These are phyloP conservation scores for Anastrepha ludens DNA, from an alignment of 1,140 invertebrate species.

Conservation along the genomic window DNA sequence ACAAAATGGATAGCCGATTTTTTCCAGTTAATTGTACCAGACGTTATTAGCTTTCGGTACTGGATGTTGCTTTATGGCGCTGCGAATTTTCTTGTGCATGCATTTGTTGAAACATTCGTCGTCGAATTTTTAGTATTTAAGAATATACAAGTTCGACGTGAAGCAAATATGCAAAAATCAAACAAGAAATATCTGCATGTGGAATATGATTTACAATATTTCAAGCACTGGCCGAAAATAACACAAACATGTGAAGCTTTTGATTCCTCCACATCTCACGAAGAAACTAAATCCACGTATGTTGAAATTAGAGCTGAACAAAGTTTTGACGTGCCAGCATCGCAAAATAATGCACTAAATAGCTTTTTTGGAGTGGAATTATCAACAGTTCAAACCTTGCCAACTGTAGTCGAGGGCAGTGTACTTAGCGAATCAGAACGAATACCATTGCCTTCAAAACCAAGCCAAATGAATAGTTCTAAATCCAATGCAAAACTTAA, in stretches of 20 bases:
- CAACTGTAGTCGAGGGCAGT: neutral
- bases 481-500: neutral
- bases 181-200: conserved; percentile 79
- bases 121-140: conserved; percentile 78
- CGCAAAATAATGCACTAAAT: conserved; percentile 70
- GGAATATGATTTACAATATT: conserved; percentile 77
- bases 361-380: conserved; percentile 68
- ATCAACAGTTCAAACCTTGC: conserved; percentile 29
- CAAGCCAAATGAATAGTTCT: neutral
- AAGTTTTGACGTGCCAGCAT: conserved; percentile 69
- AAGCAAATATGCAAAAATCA: conserved; percentile 78
- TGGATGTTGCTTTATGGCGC: conserved; percentile 76
- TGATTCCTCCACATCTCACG: conserved; percentile 47
- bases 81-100: conserved; percentile 76
- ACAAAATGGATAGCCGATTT: conserved; percentile 78
- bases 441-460: neutral
- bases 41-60: conserved; percentile 78
- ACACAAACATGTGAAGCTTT: conserved; percentile 72
- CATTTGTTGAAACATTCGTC: conserved; percentile 78
- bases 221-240: conserved; percentile 79
- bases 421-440: neutral
- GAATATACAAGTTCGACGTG: conserved; percentile 75
- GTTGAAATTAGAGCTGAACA: conserved; percentile 75
- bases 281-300: conserved; percentile 64
- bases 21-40: conserved; percentile 82